Conservation (phyloP, 2,797 vertebrate species). For the Sebastes oblongus region DNA sequence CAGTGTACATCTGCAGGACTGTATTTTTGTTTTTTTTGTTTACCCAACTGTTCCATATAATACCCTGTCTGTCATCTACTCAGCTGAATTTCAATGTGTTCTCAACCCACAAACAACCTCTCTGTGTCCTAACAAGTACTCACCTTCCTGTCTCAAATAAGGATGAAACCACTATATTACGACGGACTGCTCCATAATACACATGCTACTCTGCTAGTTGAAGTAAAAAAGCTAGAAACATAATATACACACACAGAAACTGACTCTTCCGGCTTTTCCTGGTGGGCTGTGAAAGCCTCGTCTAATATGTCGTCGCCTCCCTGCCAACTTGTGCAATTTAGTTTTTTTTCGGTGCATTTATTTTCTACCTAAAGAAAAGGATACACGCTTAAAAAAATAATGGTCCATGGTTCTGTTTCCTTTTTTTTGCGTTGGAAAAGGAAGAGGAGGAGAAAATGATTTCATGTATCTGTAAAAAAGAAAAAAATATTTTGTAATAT, state of each 20-base stretch:
- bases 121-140: conserved; percentile 44
- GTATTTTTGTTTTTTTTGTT: background rate
- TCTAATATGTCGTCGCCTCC: conserved; percentile 36
- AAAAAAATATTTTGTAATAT: conserved; percentile 90
- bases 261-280: conserved; percentile 30
- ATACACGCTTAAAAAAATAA: conserved; percentile 40
- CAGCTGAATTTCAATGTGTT: conserved; percentile 3
- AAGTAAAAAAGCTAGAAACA: conserved; percentile 40
- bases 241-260: conserved; percentile 19
- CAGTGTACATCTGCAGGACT: conserved; percentile 27
- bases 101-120: background rate
- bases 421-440: conserved; percentile 64
- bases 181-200: conserved; percentile 20
- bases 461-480: conserved; percentile 85
- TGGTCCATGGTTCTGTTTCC: conserved; percentile 59
- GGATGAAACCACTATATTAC: conserved; percentile 26
- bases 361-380: conserved; percentile 71
- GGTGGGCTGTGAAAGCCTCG: conserved; percentile 40
- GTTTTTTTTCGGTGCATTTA: conserved; percentile 55
- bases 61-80: background rate
- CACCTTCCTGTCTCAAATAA: conserved; percentile 32
- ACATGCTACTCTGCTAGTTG: conserved; percentile 27
- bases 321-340: conserved; percentile 47
- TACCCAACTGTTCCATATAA: conserved; percentile 1
- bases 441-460: conserved; percentile 43